These are phyloP conservation scores for Empidonax traillii DNA, from an alignment of 2,113 vertebrate genomes.

Conservation along the genomic window DNA sequence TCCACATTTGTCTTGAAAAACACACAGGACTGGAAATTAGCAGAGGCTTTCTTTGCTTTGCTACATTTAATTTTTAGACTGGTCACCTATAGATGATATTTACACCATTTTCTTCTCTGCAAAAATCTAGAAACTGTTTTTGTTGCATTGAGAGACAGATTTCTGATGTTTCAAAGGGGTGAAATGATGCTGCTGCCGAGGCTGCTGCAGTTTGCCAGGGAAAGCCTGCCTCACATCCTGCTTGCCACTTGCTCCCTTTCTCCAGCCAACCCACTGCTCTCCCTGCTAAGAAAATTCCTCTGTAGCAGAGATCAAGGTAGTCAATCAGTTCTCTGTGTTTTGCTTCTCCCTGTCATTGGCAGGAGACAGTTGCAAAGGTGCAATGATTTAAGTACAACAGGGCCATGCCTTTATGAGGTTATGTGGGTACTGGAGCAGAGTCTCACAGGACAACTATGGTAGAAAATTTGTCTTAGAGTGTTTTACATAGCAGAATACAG, in stretches of 20 bases:
- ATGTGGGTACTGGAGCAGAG: neutral
- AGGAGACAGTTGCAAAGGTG: neutral
- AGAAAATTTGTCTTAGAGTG: neutral
- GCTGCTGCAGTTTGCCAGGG: fast-evolving
- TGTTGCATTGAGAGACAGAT: neutral
- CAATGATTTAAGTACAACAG: neutral
- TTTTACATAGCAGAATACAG: neutral
- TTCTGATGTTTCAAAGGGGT: neutral
- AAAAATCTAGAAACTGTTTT: neutral
- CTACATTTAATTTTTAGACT: constrained; percentile 44
- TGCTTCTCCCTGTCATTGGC: neutral
- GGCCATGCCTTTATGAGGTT: neutral
- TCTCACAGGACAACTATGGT: neutral
- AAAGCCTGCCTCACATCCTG: neutral
- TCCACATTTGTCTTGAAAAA: constrained; percentile 66
- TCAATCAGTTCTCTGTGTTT: neutral
- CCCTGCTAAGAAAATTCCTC: neutral
- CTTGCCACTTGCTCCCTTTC: neutral
- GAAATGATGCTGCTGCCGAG: neutral
- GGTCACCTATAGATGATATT: neutral
- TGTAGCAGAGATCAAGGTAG: neutral
- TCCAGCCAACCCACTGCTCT: neutral
- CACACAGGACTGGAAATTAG: constrained; percentile 55
- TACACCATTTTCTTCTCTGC: neutral
- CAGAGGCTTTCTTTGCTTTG: constrained; percentile 33